Conservation (phyloP, 2,888 invertebrate species). For the Eupithecia exiguata region DNA sequence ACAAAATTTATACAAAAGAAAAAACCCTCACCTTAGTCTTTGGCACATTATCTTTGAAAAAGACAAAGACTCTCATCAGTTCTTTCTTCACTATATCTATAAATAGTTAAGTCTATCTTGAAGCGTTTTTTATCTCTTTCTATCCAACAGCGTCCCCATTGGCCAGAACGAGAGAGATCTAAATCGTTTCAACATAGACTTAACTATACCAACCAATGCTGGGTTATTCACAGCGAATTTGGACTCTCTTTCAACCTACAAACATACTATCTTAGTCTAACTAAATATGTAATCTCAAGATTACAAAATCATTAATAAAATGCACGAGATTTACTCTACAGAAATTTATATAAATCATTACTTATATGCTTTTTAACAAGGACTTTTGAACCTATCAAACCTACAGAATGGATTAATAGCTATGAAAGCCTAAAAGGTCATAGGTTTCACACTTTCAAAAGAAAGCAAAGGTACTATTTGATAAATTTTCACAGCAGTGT, state of each 20-base stretch:
- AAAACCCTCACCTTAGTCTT: slow-evolving; percentile 77
- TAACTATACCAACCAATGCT: background rate
- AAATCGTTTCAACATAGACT: background rate
- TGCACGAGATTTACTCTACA: background rate
- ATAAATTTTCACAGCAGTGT: background rate
- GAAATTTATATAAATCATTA: background rate
- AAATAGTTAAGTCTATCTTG: background rate
- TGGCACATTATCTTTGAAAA: slow-evolving; percentile 83
- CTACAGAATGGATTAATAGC: background rate
- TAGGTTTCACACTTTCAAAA: no score
- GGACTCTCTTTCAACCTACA: slow-evolving; percentile 14
- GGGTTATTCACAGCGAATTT: background rate
- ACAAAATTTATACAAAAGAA: slow-evolving; percentile 65
- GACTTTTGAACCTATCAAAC: background rate
- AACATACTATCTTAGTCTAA: background rate
- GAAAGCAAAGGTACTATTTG: background rate
- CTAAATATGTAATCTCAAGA: background rate
- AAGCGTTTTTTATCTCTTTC: background rate
- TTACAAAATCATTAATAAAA: background rate
- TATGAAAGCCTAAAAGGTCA: background rate
- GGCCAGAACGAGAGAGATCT: background rate
- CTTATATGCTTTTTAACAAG: background rate
- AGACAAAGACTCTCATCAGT: slow-evolving; percentile 80
- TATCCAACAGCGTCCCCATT: background rate
- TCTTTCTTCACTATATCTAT: slow-evolving; percentile 54